Conservation (phyloP, 2,113 vertebrate species). For the Hyperopisus bebe region DNA sequence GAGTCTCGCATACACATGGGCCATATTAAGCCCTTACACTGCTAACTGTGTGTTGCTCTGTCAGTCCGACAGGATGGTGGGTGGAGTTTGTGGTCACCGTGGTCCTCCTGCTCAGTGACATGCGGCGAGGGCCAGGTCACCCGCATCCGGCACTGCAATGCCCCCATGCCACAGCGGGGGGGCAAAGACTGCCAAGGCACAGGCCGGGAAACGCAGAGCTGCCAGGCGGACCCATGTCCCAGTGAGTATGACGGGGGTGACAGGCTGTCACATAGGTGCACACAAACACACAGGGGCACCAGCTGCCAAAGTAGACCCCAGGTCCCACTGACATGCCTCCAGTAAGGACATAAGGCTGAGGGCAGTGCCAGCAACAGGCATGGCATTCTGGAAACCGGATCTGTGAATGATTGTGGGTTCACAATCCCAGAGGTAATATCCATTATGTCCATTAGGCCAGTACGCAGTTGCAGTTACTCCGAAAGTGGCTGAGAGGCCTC, state of each 20-base stretch:
- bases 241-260: conserved; percentile 54
- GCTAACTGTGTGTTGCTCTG: background rate
- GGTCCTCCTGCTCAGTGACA: conserved; percentile 87
- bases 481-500: too few species aligned
- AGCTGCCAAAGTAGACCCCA: background rate
- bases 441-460: background rate
- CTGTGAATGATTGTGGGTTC: background rate
- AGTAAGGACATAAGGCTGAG: background rate
- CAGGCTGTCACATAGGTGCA: background rate
- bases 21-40: background rate
- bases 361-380: background rate
- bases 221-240: conserved; percentile 70
- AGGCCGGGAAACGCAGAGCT: conserved; percentile 71
- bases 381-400: background rate
- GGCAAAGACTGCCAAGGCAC: conserved; percentile 72
- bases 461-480: background rate
- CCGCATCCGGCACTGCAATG: conserved; percentile 86
- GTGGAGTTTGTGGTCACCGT: conserved; percentile 96
- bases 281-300: background rate
- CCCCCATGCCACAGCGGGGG: conserved; percentile 78
- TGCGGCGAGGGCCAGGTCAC: conserved; percentile 81
- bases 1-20: background rate
- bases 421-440: background rate
- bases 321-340: background rate
- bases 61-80: conserved; percentile 76